These are phyloP conservation scores for Cosmia pyralina DNA, from an alignment of 2,888 invertebrate species.

Conservation along the genomic window DNA sequence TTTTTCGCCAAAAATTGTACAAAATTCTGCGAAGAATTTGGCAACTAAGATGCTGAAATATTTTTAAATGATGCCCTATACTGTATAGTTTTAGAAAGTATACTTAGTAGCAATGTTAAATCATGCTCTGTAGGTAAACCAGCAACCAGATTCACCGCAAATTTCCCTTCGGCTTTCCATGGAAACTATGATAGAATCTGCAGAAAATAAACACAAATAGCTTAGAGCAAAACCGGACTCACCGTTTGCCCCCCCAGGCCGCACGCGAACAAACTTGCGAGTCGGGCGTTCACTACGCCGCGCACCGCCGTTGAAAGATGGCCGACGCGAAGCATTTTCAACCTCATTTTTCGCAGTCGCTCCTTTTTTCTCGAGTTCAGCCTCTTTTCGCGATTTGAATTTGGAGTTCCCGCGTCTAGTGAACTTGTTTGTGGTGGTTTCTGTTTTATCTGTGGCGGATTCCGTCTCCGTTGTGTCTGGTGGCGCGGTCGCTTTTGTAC, in stretches of 20 bases:
- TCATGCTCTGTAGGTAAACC: constrained; percentile 38
- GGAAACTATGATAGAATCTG: constrained; percentile 57
- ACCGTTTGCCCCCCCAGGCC: constrained; percentile 84
- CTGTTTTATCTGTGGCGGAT: constrained; percentile 70
- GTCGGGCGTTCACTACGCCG: constrained; percentile 82
- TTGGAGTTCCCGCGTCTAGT: constrained; percentile 71
- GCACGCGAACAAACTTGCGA: constrained; percentile 82
- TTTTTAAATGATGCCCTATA: neutral
- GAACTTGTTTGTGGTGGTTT: constrained; percentile 79
- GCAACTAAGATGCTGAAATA: neutral
- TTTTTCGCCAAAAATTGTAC: no score
- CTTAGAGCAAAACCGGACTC: constrained; percentile 79
- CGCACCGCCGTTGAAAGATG: constrained; percentile 78
- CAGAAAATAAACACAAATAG: constrained; percentile 61
- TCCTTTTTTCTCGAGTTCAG: constrained; percentile 72
- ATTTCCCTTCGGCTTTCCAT: constrained; percentile 65
- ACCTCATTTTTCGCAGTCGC: constrained; percentile 67
- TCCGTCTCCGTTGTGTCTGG: constrained; percentile 75
- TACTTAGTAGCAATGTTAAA: constrained; percentile 53
- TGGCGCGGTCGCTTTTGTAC: constrained; percentile 83
- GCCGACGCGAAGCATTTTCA: constrained; percentile 75
- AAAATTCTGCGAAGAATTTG: neutral
- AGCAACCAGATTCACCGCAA: constrained; percentile 41
- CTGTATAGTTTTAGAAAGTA: constrained; percentile 49
- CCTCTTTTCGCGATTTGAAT: constrained; percentile 72